Evolutionary conservation across 1,140 invertebrate species (phyloP), one percentile per base, ranked within the genome.

Genomic region (Drosophila neocordata): DNA sequence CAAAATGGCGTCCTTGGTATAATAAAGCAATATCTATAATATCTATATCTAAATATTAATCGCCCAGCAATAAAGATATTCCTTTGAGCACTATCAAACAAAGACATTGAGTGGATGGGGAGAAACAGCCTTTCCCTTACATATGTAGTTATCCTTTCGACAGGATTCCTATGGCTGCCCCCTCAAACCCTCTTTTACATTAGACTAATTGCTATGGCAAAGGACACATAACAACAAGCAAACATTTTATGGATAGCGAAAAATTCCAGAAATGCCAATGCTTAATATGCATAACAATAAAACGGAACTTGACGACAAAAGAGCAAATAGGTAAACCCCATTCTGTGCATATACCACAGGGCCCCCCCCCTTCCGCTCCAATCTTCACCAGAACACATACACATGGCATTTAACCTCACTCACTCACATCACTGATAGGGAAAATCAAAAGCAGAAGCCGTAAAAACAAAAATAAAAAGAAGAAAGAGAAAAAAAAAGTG

Each of bases 11-110:
- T 13, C 52, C 22, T 55, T 55, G 20, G 27, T 55, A 55, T 24
- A 55, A 55, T 55, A 27, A 55, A 55, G 24, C 20, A 55, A 55
- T 55, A 27, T 55, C 20, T 55, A 55, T 27, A 55, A 55, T 27
- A 55, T 48, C 41, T 20, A 20, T 20, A 48, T 48, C 41, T 48
- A 48, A 6, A 31, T 48, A 48, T 48, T 48, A 48, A 48, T 48
- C 15, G 41, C 41, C 15, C 18, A 9, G 41, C 41, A 20, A 48
- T 48, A 20, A 48, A 48, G 41, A 48, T 48, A 48, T 48, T 48
- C 41, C 18, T 18, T 18, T 48, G 15, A 48, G 41, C 8, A 44
- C 41, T 18, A 24, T 24, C 24, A 24, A 24, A 24, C 24, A 24
- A 24, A 24, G 24, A 20, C 6, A 18, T 1, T 8, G 41, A 8